A percentile compares a stretch with the other conserved stretches of the same genome.
Evolutionary conservation across 92 coral and sea anemone genomes (phyloP).

Genomic region (Epizoanthus scotinus): DNA sequence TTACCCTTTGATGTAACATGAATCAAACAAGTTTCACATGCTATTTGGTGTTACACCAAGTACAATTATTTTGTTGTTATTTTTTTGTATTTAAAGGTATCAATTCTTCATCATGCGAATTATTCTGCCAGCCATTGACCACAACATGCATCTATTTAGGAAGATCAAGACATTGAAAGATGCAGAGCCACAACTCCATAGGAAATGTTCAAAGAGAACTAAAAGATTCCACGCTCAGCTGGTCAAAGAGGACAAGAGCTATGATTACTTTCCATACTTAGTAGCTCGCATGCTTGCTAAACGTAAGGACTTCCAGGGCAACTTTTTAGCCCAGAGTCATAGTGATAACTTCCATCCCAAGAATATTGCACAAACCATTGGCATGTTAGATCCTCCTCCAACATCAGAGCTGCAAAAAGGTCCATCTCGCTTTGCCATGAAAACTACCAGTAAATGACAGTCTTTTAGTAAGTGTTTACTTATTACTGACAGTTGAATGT

Average conservation of each 20-base stretch:
- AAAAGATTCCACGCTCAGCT: slow-evolving; percentile 47
- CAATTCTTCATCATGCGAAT: slow-evolving; percentile 45
- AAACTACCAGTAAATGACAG: not conserved
- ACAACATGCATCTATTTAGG: slow-evolving; percentile 56
- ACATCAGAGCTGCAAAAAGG: slow-evolving; percentile 46
- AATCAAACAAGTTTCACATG: too few species aligned
- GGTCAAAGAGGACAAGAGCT: slow-evolving; percentile 49
- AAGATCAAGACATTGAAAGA: slow-evolving; percentile 3
- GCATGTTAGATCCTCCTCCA: slow-evolving; percentile 41
- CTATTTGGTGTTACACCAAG: too few species aligned
- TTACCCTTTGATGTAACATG: too few species aligned
- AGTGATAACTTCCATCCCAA: slow-evolving; percentile 42
- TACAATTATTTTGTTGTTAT: too few species aligned
- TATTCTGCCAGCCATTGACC: slow-evolving; percentile 48
- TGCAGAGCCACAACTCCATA: slow-evolving; percentile 32
- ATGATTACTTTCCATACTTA: slow-evolving; percentile 45
- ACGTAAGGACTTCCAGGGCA: slow-evolving; percentile 35
- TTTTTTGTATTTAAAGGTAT: slow-evolving; percentile 31
- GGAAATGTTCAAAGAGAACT: slow-evolving; percentile 47
- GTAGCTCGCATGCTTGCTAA: slow-evolving; percentile 32
- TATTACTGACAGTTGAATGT: too few species aligned
- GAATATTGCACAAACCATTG: slow-evolving; percentile 48
- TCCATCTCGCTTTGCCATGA: slow-evolving; percentile 37
- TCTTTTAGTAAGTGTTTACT: too few species aligned
- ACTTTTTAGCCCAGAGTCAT: slow-evolving; percentile 14